A percentile compares a stretch with the other conserved stretches of the same genome.
Evolutionary conservation across 2,888 invertebrate genomes (phyloP).

Genomic region (Philereme vetulata): DNA sequence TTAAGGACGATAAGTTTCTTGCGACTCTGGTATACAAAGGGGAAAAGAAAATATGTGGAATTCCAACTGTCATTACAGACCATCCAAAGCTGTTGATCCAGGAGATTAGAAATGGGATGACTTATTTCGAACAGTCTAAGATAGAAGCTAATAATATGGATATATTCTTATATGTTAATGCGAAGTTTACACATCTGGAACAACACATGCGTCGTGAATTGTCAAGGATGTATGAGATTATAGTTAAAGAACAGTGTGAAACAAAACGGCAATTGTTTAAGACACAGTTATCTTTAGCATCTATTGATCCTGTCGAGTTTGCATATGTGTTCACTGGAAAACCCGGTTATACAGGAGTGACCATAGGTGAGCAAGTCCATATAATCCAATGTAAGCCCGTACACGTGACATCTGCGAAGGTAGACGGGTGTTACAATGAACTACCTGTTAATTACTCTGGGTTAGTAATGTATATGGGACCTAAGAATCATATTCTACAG

Average conservation of each 20-base stretch:
- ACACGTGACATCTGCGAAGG: no score
- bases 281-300: no score
- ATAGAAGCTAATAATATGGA: slow-evolving; percentile 4
- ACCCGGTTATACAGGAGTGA: no score
- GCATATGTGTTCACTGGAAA: no score
- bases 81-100: slow-evolving; percentile 12
- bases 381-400: no score
- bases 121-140: slow-evolving; percentile 3
- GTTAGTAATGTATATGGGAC: no score
- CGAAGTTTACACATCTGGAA: slow-evolving; percentile 11
- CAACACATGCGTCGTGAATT: slow-evolving; percentile 13
- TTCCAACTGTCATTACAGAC: slow-evolving; percentile 7
- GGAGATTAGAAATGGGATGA: slow-evolving; percentile 7
- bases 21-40: slow-evolving; percentile 6
- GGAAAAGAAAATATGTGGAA: slow-evolving; percentile 3
- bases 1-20: slow-evolving; percentile 11
- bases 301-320: no score
- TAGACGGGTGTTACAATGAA: no score
- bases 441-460: no score
- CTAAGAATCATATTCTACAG: no score
- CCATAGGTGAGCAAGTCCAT: no score
- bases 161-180: slow-evolving; percentile 9
- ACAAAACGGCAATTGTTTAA: no score
- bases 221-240: slow-evolving; percentile 10
- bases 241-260: slow-evolving; percentile 9